Evolutionary conservation across 2,113 vertebrate species (phyloP).

Genomic region (Proterorhinus semilunaris): DNA sequence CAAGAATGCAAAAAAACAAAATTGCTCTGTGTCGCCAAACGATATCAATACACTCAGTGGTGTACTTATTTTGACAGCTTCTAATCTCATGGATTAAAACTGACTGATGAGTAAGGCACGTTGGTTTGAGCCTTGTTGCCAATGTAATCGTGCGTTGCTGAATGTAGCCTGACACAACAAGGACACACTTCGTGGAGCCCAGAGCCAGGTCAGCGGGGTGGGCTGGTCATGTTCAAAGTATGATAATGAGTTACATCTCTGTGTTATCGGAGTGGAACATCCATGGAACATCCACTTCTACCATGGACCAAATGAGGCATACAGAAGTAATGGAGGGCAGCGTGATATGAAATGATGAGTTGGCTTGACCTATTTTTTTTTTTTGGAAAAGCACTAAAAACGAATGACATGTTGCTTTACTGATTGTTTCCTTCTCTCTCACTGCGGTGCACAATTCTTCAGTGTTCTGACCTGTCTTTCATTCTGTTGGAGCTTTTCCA

Average conservation of each 20-base stretch:
- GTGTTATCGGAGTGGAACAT: background rate
- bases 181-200: background rate
- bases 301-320: background rate
- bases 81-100: background rate
- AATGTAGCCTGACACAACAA: background rate
- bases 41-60: too few species aligned
- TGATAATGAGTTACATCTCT: constrained; percentile 1
- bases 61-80: background rate
- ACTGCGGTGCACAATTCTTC: too few species aligned
- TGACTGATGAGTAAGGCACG: background rate
- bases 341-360: background rate
- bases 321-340: background rate
- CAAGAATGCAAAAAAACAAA: too few species aligned
- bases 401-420: too few species aligned
- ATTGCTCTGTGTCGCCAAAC: too few species aligned
- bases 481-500: background rate
- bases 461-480: background rate
- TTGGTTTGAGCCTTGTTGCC: background rate
- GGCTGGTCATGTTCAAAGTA: background rate
- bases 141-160: background rate
- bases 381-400: too few species aligned
- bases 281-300: background rate
- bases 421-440: too few species aligned
- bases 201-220: background rate
- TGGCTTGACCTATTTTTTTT: background rate